A percentile compares a stretch with the other conserved stretches of the same genome.
phyloP scores from a whole-genome alignment of 1,140 invertebrate species.

The Apis florea region DNA sequence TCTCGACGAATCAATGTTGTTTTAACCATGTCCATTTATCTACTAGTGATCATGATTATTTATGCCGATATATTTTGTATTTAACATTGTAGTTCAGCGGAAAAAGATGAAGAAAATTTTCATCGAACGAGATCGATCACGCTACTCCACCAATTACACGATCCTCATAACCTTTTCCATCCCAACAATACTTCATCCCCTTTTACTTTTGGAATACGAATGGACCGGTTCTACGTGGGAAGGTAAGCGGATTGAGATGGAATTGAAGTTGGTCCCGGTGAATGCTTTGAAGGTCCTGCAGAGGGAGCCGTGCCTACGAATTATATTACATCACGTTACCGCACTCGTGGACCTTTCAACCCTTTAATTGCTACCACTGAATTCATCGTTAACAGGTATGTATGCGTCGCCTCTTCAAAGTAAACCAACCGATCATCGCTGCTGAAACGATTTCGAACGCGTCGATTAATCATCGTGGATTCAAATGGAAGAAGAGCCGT shows the following conservation, averaged over 20 bases:
- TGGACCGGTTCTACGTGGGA: slow-evolving; percentile 56
- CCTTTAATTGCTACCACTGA: slow-evolving; percentile 68
- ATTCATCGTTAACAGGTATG: slow-evolving; percentile 61
- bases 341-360: slow-evolving; percentile 64
- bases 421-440: slow-evolving; percentile 62
- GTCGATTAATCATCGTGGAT: slow-evolving; percentile 57
- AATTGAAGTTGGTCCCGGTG: slow-evolving; percentile 69
- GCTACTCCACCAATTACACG: slow-evolving; percentile 56
- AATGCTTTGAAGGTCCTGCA: slow-evolving; percentile 66
- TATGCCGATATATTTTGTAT: slow-evolving; percentile 8
- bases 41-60: no score
- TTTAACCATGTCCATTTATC: no score
- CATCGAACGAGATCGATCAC: slow-evolving; percentile 47
- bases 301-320: slow-evolving; percentile 62
- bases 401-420: slow-evolving; percentile 61
- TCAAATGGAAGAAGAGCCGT: slow-evolving; percentile 44
- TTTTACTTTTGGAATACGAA: slow-evolving; percentile 65
- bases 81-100: slow-evolving; percentile 33
- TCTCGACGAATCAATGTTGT: no score
- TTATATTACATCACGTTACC: slow-evolving; percentile 60
- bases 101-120: slow-evolving; percentile 38
- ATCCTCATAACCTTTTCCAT: slow-evolving; percentile 57
- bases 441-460: slow-evolving; percentile 62
- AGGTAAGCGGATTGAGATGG: slow-evolving; percentile 73
- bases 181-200: slow-evolving; percentile 60